phyloP scores from a whole-genome alignment of 2,797 vertebrate species.

The Anisognathus igniventris region DNA sequence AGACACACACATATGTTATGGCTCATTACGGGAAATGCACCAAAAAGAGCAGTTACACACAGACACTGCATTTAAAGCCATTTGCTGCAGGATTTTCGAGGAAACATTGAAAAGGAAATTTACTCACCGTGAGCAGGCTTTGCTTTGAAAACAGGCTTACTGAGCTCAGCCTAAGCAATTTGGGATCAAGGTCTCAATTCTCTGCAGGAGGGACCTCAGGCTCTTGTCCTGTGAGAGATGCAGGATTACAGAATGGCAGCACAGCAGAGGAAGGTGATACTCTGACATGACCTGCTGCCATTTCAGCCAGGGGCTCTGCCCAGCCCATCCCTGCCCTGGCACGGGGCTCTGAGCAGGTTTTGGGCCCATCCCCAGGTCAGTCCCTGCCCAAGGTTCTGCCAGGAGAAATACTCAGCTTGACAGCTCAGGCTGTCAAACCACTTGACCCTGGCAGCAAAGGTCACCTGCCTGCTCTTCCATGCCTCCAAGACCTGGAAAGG shows the following conservation, averaged over 20 bases:
- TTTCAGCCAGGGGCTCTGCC: neutral
- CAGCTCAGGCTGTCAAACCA: neutral
- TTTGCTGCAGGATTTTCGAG: neutral
- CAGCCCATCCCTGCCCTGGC: fast-evolving
- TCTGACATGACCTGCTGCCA: fast-evolving
- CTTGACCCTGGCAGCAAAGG: neutral
- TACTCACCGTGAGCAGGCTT: neutral
- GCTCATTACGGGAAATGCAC: neutral
- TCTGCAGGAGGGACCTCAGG: neutral
- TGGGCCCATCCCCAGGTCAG: neutral
- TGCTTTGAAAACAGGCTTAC: neutral
- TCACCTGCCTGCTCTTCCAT: neutral
- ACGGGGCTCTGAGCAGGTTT: neutral
- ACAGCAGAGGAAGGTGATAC: fast-evolving
- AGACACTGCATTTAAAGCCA: neutral
- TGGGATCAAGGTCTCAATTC: neutral
- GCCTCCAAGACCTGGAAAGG: neutral
- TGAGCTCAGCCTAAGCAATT: neutral
- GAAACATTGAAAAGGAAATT: neutral
- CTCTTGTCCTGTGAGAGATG: neutral
- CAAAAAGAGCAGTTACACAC: constrained; percentile 16
- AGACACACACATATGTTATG: neutral
- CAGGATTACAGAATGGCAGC: neutral
- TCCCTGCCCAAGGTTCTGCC: neutral
- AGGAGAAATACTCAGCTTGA: neutral